These are phyloP conservation scores for Meandrusa payeni DNA, from an alignment of 2,888 invertebrate genomes.

Conservation along the genomic window DNA sequence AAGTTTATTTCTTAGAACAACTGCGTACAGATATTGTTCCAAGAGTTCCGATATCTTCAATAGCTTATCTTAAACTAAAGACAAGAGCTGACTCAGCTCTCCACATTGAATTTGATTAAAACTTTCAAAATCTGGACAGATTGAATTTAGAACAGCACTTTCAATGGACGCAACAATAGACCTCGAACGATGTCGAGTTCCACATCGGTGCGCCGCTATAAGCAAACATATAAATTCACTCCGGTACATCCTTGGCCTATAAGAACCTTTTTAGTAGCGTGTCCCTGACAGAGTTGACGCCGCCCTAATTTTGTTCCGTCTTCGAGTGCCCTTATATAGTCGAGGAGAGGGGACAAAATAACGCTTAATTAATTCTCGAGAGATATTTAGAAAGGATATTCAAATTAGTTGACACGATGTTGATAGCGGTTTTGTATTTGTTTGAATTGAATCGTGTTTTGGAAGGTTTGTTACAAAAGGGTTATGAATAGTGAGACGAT, in stretches of 20 bases:
- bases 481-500: constrained; percentile 11
- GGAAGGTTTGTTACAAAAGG: constrained; percentile 6
- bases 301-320: constrained; percentile 18
- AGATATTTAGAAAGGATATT: constrained; percentile 21
- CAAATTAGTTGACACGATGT: constrained; percentile 18
- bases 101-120: constrained; percentile 6
- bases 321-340: constrained; percentile 13
- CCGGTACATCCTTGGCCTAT: not conserved
- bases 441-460: not conserved
- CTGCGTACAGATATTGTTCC: not conserved
- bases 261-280: constrained; percentile 16
- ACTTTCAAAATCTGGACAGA: constrained; percentile 1
- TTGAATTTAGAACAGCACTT: not conserved
- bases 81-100: not conserved
- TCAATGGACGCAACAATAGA: not conserved
- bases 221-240: constrained; percentile 9
- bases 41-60: constrained; percentile 1
- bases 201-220: not conserved
- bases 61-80: constrained; percentile 6
- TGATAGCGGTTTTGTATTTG: constrained; percentile 19
- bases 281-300: constrained; percentile 17
- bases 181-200: not conserved
- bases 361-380: constrained; percentile 21
- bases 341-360: constrained; percentile 12
- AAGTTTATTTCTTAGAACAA: constrained; percentile 5